Evolutionary conservation across 2,113 vertebrate genomes (phyloP).

Genomic region (Cisticola juncidis): DNA sequence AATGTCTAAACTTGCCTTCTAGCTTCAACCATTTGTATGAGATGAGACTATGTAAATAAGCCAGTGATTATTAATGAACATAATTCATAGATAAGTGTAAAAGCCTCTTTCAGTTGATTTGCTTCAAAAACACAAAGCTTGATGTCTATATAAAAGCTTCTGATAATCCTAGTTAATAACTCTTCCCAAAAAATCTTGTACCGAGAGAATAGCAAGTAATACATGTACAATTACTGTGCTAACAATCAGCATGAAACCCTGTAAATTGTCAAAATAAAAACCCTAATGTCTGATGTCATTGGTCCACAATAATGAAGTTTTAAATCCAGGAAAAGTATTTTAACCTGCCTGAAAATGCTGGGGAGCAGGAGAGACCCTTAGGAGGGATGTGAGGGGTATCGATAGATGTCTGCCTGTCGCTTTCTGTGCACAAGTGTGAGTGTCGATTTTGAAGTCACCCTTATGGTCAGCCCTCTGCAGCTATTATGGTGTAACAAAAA

Average conservation of each 20-base stretch:
- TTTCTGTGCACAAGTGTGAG: rapidly evolving
- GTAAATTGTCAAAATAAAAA: background rate
- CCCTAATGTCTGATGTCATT: background rate
- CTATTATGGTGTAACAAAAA: background rate
- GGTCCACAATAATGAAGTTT: background rate
- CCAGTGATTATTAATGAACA: background rate
- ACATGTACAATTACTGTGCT: background rate
- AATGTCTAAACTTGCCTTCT: slow-evolving; percentile 11
- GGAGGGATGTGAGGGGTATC: background rate
- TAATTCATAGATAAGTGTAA: slow-evolving; percentile 14
- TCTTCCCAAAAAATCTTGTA: background rate
- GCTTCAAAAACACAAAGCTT: background rate
- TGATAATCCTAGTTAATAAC: slow-evolving; percentile 22
- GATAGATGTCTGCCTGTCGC: background rate
- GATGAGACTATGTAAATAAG: slow-evolving; percentile 3
- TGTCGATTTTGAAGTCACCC: background rate
- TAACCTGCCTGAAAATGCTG: background rate
- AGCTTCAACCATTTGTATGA: background rate
- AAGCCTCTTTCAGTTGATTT: background rate
- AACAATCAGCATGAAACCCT: background rate
- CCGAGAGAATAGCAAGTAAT: background rate
- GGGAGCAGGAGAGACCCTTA: background rate
- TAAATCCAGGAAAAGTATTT: background rate
- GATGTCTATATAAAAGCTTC: slow-evolving; percentile 5
- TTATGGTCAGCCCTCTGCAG: background rate